A percentile compares a stretch with the other conserved stretches of the same genome.
These are phyloP conservation scores for Diogma glabrata DNA, from an alignment of 2,888 invertebrate species.

Conservation along the genomic window DNA sequence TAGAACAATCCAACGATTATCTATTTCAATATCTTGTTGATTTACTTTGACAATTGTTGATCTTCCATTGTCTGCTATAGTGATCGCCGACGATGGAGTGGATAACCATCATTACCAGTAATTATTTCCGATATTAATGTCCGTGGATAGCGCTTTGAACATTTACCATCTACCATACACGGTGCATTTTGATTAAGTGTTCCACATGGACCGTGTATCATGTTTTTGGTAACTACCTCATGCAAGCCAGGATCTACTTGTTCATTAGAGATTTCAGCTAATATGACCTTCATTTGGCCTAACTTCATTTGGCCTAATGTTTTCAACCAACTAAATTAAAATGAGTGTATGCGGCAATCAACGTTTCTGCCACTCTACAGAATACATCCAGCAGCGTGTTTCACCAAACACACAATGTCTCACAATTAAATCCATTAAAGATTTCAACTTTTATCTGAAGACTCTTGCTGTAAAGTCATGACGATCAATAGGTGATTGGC, in stretches of 20 bases:
- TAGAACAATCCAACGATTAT: constrained; percentile 17
- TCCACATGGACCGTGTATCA: constrained; percentile 25
- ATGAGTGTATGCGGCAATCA: too few relatives aligned
- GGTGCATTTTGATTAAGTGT: constrained; percentile 24
- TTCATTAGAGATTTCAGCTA: neutral
- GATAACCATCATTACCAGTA: constrained; percentile 28
- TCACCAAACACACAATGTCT: constrained; percentile 18
- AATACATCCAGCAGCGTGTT: too few relatives aligned
- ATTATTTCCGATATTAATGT: constrained; percentile 21
- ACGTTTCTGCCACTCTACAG: too few relatives aligned
- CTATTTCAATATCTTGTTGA: constrained; percentile 24
- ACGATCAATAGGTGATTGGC: constrained; percentile 24
- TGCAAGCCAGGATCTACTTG: constrained; percentile 21
- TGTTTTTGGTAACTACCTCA: constrained; percentile 23
- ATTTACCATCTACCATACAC: constrained; percentile 32
- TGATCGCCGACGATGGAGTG: constrained; percentile 23
- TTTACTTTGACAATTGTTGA: constrained; percentile 21
- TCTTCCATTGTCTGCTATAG: constrained; percentile 21
- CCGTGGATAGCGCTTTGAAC: constrained; percentile 24
- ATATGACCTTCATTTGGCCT: neutral
- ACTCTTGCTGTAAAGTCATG: constrained; percentile 30
- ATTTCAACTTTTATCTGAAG: constrained; percentile 25
- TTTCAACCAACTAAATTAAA: constrained; percentile 24
- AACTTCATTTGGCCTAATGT: too few relatives aligned
- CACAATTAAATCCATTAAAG: constrained; percentile 20